Evolutionary conservation across 2,113 vertebrate species (phyloP), one percentile per base, ranked within the genome.

Genomic region (Nothobranchius kuhntae): DNA sequence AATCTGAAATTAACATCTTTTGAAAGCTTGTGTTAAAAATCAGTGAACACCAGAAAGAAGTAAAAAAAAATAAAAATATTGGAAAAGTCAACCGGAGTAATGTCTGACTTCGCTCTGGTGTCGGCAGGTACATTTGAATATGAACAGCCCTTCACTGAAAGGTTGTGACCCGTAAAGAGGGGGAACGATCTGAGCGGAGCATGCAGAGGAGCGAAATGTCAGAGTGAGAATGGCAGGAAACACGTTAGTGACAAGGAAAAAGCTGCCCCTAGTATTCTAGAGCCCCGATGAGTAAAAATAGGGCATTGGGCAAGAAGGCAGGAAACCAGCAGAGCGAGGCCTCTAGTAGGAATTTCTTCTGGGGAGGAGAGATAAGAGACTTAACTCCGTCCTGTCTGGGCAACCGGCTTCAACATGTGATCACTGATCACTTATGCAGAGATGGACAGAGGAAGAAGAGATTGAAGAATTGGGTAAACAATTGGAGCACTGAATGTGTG

Each of bases 331-430:
- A 80, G 93, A 93, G 93, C 93, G 93, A 92, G 94, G 93, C 93
- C 95, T 95, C 94, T 89, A 93, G 92, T 93, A 93, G 94, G 94
- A 95, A 96, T 96, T 93, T 95, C 93, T 95, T 95, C 95, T 96
- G 95, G 91, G 93, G 93, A 91, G 91, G 87, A 87, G 83, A 96
- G 95, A 96, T 96, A 96, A 96, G 95, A 89, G 87, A 93, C 89
- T 95, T 96, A 94, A 95, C 95, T 92, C 94, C 90, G 92, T 94
- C 91, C 90, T 92, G 89, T 87, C 92, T 91, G 90, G 82, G 66
- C 80, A 54, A 73, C 73, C 26, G 80, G 85, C 52, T 82, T 81
- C 66, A 75, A 89, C 77, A 84, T 78, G 80, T 82, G 78, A 88
- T 89, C 83, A 55, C 86, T 75, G 83, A 85, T 87, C 85, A 85